phyloP scores from a whole-genome alignment of 2,113 vertebrate species.

The Tachycineta bicolor region DNA sequence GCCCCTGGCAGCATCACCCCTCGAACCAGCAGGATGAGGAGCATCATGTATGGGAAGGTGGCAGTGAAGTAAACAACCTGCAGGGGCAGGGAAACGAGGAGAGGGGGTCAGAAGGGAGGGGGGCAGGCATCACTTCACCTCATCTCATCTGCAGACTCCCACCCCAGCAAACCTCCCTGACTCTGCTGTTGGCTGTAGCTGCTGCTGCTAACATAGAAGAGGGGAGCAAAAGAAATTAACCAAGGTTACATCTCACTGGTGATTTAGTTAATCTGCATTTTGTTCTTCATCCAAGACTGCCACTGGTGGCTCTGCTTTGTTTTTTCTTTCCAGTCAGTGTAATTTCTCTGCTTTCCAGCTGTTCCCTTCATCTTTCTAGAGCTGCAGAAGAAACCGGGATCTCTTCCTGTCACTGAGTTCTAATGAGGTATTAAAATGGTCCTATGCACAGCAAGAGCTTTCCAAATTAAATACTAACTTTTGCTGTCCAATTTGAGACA shows the following conservation, averaged over 20 bases:
- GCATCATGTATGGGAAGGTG: constrained; percentile 94
- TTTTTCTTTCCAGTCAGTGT: background rate
- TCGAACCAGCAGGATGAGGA: constrained; percentile 87
- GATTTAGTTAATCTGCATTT: background rate
- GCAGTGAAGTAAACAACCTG: constrained; percentile 98
- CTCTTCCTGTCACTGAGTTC: background rate
- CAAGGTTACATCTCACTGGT: background rate
- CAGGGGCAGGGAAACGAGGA: background rate
- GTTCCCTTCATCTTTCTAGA: constrained; percentile 24
- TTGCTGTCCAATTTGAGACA: background rate
- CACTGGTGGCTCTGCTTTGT: background rate
- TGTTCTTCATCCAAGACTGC: background rate
- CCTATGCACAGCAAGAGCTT: constrained; percentile 15
- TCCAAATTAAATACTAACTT: constrained; percentile 8
- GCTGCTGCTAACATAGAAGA: background rate
- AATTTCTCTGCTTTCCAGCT: constrained; percentile 31
- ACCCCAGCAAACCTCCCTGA: background rate
- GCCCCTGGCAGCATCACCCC: constrained; percentile 91
- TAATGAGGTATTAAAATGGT: constrained; percentile 42
- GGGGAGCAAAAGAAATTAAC: background rate
- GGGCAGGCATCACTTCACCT: background rate
- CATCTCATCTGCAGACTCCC: background rate
- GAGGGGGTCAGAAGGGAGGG: background rate
- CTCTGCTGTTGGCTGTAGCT: background rate
- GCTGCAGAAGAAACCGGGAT: background rate